phyloP scores from a whole-genome alignment of 2,113 vertebrate genomes.

The Sander lucioperca region DNA sequence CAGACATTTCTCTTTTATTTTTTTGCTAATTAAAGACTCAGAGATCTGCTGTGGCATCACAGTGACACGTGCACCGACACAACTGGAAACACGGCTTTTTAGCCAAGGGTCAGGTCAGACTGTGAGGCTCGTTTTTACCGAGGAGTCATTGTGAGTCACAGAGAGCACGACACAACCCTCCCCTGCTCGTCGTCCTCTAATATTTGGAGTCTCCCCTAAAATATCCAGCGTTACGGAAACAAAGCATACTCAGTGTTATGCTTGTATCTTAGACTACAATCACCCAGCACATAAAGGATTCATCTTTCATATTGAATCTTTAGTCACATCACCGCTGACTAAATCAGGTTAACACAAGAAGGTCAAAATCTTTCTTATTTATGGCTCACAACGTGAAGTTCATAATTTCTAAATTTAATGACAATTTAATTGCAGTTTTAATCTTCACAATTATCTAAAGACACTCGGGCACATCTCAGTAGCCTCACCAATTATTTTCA shows the following conservation, averaged over 20 bases:
- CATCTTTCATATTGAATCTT: background rate
- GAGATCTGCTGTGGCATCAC: constrained; percentile 28
- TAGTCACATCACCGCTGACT: background rate
- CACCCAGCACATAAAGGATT: background rate
- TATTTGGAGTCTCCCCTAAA: constrained; percentile 45
- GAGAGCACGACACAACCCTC: constrained; percentile 37
- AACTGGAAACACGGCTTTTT: constrained; percentile 24
- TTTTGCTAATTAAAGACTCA: background rate
- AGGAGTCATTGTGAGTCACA: constrained; percentile 76
- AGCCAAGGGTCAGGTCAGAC: constrained; percentile 62
- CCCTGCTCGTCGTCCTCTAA: constrained; percentile 5
- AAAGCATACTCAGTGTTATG: background rate
- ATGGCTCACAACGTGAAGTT: background rate
- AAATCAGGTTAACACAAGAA: background rate
- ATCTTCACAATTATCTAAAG: constrained; percentile 45
- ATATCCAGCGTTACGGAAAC: constrained; percentile 1
- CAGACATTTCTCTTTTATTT: constrained; percentile 8
- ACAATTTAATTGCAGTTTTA: constrained; percentile 45
- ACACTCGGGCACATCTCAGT: background rate
- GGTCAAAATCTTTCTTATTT: constrained; percentile 22
- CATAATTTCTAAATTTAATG: background rate
- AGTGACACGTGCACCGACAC: constrained; percentile 47
- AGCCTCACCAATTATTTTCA: constrained; percentile 33
- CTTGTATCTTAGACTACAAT: background rate
- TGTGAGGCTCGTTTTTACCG: constrained; percentile 63